phyloP scores from a whole-genome alignment of 2,113 vertebrate genomes.

The Actenoides hombroni region DNA sequence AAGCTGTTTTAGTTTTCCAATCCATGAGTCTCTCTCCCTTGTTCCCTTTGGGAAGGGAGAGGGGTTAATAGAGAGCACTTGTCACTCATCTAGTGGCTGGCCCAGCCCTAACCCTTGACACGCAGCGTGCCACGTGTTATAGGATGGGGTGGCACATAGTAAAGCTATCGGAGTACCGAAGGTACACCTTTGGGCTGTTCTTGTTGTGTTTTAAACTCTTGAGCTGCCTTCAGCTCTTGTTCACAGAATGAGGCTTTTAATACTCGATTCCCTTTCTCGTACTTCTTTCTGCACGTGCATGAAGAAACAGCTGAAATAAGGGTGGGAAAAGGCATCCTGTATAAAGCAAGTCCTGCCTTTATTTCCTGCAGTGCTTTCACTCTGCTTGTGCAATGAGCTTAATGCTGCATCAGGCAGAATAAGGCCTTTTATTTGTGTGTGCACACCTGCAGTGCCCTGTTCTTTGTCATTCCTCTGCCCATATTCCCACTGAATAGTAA shows the following conservation, averaged over 20 bases:
- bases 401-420: background rate
- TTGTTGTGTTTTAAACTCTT: background rate
- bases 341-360: background rate
- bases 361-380: background rate
- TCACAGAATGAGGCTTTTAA: background rate
- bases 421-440: background rate
- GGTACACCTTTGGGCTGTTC: background rate
- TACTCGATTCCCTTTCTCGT: background rate
- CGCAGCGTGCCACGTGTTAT: accelerated
- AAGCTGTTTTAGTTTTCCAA: background rate
- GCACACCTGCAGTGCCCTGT: accelerated
- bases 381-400: background rate
- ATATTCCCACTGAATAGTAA: background rate
- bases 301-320: background rate
- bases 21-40: background rate
- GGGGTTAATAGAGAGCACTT: background rate
- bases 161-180: background rate
- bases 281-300: background rate
- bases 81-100: background rate
- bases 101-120: too few relatives aligned
- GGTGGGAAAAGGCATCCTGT: background rate
- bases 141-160: background rate
- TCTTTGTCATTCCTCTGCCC: background rate
- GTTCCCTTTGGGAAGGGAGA: background rate
- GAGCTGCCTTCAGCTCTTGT: background rate